Percentiles rank a stretch among this genome's conserved stretches.
Conservation (phyloP, 2,113 vertebrate species). For the Oncorhynchus gorbuscha region DNA sequence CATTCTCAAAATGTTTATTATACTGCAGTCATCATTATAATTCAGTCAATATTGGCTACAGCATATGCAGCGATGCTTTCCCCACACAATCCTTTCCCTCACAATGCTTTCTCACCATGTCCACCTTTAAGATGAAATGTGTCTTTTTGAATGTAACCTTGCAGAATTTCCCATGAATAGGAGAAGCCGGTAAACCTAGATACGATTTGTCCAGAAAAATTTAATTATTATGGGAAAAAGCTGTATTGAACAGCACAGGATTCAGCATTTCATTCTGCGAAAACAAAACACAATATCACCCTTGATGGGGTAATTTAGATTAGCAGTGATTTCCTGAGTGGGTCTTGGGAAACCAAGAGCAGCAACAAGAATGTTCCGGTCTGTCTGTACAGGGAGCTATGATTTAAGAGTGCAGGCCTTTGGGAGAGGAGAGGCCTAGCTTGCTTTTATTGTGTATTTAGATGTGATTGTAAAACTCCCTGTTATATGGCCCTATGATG, state of each 20-base stretch:
- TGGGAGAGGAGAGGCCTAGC: constrained; percentile 5
- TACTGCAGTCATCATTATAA: background rate
- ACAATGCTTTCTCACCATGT: background rate
- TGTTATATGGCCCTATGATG: constrained; percentile 51
- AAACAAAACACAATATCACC: constrained; percentile 66
- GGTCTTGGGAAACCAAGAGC: constrained; percentile 47
- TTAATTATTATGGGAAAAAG: constrained; percentile 55
- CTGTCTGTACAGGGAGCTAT: background rate
- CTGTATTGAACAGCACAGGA: constrained; percentile 48
- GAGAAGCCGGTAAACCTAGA: background rate
- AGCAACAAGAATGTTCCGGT: constrained; percentile 37
- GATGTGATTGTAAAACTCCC: constrained; percentile 55
- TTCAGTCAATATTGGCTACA: background rate
- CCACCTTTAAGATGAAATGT: background rate
- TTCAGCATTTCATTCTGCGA: constrained; percentile 58
- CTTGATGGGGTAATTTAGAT: constrained; percentile 65
- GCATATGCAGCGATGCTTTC: background rate
- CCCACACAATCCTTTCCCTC: background rate
- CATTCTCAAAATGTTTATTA: constrained; percentile 9
- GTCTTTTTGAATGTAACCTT: background rate
- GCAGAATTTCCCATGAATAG: background rate
- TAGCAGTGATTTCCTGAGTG: constrained; percentile 57
- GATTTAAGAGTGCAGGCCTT: constrained; percentile 29
- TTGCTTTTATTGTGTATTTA: constrained; percentile 53
- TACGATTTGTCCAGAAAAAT: constrained; percentile 40